Evolutionary conservation across 2,797 vertebrate species (phyloP).

Genomic region (Lepus oiostolus): DNA sequence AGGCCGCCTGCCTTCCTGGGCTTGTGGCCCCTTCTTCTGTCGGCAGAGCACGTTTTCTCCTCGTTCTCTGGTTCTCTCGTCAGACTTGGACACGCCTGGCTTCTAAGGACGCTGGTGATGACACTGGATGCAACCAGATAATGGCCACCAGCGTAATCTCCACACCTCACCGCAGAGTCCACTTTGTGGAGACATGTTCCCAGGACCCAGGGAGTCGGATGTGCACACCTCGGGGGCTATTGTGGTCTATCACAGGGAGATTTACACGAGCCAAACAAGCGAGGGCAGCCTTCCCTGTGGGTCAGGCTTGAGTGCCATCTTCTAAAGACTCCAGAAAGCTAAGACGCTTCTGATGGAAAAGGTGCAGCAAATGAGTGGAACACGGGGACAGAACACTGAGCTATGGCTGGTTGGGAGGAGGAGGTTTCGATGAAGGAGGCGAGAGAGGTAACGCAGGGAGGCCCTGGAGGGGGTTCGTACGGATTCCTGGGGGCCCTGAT

Average conservation of each 20-base stretch:
- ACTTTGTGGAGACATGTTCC: background rate
- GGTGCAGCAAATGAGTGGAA: too few relatives aligned
- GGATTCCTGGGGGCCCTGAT: background rate
- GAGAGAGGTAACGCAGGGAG: background rate
- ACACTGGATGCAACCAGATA: rapidly evolving
- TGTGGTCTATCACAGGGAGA: background rate
- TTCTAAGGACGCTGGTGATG: background rate
- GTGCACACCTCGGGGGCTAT: background rate
- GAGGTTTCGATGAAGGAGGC: background rate
- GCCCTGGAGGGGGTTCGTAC: background rate
- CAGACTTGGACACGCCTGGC: background rate
- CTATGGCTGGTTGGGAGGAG: background rate
- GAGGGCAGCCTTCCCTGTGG: background rate
- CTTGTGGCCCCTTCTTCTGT: background rate
- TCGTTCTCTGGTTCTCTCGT: background rate
- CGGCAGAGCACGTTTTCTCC: background rate
- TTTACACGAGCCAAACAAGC: background rate
- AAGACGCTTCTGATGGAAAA: background rate
- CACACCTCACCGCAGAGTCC: background rate
- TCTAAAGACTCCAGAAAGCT: background rate
- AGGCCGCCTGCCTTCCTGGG: background rate
- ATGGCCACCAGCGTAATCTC: background rate
- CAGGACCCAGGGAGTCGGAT: background rate
- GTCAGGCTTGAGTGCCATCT: rapidly evolving
- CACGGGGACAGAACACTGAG: rapidly evolving